Conservation (phyloP, 2,113 vertebrate species). For the Dendrocopos noguchii region DNA sequence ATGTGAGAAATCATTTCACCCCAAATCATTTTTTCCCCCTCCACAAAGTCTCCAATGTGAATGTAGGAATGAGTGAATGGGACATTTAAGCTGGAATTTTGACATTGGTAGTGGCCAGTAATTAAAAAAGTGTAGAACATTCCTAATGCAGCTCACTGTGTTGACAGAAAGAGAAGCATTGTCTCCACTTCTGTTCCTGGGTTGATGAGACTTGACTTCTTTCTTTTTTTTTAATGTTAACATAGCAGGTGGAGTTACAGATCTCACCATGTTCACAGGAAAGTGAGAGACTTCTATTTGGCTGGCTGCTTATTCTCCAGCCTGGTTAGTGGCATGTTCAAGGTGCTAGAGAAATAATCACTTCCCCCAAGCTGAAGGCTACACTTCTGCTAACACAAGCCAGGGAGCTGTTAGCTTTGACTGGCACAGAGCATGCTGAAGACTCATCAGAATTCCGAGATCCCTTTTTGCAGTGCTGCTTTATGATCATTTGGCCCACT, state of each 20-base stretch:
- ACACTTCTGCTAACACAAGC: not conserved
- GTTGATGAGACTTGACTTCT: not conserved
- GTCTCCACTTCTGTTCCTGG: not conserved
- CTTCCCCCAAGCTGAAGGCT: not conserved
- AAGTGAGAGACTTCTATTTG: not conserved
- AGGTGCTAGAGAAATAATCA: not conserved
- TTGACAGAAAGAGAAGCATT: not conserved
- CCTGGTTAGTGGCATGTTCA: not conserved
- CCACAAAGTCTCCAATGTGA: not conserved
- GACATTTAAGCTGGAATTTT: not conserved
- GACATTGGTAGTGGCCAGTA: not conserved
- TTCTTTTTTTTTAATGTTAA: not conserved
- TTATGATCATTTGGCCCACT: not conserved
- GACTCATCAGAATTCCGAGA: not conserved
- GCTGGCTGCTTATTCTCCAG: not conserved
- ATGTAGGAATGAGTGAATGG: not conserved
- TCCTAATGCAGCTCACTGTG: not conserved
- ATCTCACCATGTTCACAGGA: not conserved
- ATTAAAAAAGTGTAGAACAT: not conserved
- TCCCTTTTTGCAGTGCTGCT: not conserved
- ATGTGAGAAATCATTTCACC: not conserved
- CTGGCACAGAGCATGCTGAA: not conserved
- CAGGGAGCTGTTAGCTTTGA: not conserved
- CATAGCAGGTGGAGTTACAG: not conserved
- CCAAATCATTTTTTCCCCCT: not conserved